phyloP scores from a whole-genome alignment of 2,797 vertebrate species.

The Cossypha niveicapilla region DNA sequence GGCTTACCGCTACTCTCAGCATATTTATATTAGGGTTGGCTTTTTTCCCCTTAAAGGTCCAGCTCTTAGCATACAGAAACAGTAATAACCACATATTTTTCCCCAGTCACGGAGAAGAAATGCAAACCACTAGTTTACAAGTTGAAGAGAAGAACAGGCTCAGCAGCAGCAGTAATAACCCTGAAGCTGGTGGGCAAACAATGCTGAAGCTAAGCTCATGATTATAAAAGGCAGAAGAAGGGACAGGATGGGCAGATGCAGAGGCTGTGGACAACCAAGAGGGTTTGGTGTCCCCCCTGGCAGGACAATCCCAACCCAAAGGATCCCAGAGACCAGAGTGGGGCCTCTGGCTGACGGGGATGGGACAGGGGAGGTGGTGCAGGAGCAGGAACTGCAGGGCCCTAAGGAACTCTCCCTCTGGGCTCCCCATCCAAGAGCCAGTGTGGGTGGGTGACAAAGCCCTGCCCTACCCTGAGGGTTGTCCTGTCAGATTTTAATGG shows the following conservation, averaged over 20 bases:
- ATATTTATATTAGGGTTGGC: neutral
- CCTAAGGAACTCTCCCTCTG: neutral
- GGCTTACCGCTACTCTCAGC: neutral
- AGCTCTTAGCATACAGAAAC: neutral
- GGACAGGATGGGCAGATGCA: rapidly evolving
- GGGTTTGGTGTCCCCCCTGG: neutral
- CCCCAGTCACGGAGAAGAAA: neutral
- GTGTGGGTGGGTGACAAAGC: neutral
- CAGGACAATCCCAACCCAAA: neutral
- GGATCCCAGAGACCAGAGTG: neutral
- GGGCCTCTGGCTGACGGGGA: neutral
- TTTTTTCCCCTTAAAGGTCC: neutral
- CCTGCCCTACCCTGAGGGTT: neutral
- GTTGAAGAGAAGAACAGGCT: neutral
- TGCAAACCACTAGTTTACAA: neutral
- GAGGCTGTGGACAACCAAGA: neutral
- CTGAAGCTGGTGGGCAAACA: neutral
- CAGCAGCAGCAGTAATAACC: neutral
- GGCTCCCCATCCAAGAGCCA: neutral
- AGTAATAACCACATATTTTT: neutral
- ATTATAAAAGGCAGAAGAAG: neutral
- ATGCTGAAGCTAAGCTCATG: neutral
- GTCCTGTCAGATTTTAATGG: neutral
- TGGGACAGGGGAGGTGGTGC: neutral
- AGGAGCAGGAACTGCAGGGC: neutral